These are phyloP conservation scores for Mesembrinibis cayennensis DNA, from an alignment of 2,113 vertebrate genomes.

Conservation along the genomic window DNA sequence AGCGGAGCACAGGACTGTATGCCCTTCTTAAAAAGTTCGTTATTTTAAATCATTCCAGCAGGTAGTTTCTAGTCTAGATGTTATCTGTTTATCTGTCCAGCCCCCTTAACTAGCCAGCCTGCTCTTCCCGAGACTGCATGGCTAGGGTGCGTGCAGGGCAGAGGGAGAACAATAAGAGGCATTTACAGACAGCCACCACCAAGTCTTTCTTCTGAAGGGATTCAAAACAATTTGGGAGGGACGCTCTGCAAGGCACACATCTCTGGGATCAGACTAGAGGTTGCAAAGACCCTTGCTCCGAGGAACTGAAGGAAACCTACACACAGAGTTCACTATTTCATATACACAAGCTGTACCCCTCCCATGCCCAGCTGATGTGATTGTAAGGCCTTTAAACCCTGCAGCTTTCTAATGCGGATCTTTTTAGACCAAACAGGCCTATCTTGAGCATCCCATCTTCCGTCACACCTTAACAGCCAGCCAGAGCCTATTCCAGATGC, in stretches of 20 bases:
- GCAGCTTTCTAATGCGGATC: not conserved
- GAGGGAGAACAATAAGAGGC: not conserved
- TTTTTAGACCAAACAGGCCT: not conserved
- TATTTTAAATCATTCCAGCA: not conserved
- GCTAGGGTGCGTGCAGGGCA: not conserved
- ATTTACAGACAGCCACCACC: not conserved
- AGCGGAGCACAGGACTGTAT: not conserved
- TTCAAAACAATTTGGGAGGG: not conserved
- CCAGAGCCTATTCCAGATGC: not conserved
- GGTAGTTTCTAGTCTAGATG: not conserved
- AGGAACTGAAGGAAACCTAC: not conserved
- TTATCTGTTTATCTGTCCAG: not conserved
- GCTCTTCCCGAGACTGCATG: not conserved
- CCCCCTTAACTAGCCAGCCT: not conserved
- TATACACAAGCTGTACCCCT: rapidly evolving
- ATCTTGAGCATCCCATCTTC: not conserved
- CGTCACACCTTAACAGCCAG: not conserved
- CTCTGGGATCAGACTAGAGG: not conserved
- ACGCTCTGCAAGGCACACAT: not conserved
- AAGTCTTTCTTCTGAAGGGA: not conserved
- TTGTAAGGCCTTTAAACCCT: not conserved
- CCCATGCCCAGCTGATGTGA: not conserved
- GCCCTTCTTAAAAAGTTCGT: not conserved
- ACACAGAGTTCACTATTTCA: not conserved
- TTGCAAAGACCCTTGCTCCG: not conserved